Percentiles rank a stretch among this genome's conserved stretches.
These are phyloP conservation scores for Bellardia pandia DNA, from an alignment of 2,888 invertebrate genomes.

Conservation along the genomic window DNA sequence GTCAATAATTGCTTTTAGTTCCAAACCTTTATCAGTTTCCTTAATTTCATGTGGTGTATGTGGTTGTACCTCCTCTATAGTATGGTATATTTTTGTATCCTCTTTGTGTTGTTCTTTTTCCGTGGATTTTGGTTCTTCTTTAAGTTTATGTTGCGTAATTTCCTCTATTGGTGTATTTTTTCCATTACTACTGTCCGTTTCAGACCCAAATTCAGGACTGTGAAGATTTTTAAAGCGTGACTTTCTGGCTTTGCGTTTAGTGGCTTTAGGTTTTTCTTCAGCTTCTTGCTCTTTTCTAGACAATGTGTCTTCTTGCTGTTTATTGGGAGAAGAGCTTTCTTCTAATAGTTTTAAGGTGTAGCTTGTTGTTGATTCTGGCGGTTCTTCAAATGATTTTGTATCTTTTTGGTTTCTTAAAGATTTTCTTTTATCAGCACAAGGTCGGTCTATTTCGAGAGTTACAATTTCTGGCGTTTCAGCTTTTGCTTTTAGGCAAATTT, in stretches of 20 bases:
- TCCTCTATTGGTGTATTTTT: slow-evolving; percentile 37
- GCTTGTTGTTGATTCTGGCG: neutral
- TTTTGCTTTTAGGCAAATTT: neutral
- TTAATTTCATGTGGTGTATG: neutral
- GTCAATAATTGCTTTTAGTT: neutral
- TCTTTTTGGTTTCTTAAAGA: slow-evolving; percentile 50
- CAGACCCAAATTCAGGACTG: slow-evolving; percentile 46
- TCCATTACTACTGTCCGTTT: slow-evolving; percentile 54
- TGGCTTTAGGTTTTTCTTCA: neutral
- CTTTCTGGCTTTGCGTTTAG: slow-evolving; percentile 44
- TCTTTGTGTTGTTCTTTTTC: neutral
- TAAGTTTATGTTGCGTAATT: neutral
- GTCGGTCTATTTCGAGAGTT: neutral
- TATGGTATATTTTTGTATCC: too few relatives aligned
- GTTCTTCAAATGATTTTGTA: neutral
- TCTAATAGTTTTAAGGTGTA: neutral
- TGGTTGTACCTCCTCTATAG: slow-evolving; percentile 3
- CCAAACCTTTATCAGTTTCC: neutral
- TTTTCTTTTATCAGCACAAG: slow-evolving; percentile 33
- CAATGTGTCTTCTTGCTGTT: neutral
- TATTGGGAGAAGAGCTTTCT: neutral
- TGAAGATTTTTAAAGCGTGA: slow-evolving; percentile 64
- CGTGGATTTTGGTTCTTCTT: neutral
- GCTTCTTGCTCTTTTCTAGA: neutral
- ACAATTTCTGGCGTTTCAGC: neutral